Evolutionary conservation across 2,113 vertebrate species (phyloP).

Genomic region (Vireo altiloquus): DNA sequence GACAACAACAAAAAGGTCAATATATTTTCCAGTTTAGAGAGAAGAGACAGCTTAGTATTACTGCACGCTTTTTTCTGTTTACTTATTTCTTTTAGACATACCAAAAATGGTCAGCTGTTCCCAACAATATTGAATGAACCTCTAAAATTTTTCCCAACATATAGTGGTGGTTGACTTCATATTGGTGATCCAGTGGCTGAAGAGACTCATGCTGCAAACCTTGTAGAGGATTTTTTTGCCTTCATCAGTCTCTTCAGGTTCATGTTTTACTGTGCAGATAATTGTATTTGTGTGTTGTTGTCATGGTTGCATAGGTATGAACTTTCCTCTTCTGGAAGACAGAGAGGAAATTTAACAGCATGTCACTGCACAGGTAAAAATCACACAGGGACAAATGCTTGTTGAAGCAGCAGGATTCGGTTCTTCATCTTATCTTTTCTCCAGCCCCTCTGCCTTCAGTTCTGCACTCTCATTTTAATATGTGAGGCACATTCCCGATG

Average conservation of each 20-base stretch:
- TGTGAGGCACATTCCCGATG: not conserved
- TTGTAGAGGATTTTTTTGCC: not conserved
- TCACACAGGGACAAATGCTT: not conserved
- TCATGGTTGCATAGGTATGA: conserved; percentile 24
- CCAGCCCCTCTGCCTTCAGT: not conserved
- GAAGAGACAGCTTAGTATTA: not conserved
- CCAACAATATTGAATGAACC: not conserved
- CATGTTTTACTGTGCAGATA: not conserved
- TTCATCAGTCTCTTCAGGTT: not conserved
- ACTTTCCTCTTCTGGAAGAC: not conserved
- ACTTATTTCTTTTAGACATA: not conserved
- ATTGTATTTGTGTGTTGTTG: conserved; percentile 2
- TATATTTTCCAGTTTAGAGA: not conserved
- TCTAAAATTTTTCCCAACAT: not conserved
- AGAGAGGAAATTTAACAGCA: not conserved
- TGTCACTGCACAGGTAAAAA: not conserved
- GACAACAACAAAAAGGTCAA: not conserved
- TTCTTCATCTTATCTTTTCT: not conserved
- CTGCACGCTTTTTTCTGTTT: fast-evolving
- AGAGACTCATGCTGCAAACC: not conserved
- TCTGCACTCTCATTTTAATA: not conserved
- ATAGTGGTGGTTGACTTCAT: not conserved
- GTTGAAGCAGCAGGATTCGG: not conserved
- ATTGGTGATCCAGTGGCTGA: not conserved
- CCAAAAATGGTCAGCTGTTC: not conserved